Evolutionary conservation across 1,140 invertebrate species (phyloP), one percentile per base, ranked within the genome.

Genomic region (Battus philenor): DNA sequence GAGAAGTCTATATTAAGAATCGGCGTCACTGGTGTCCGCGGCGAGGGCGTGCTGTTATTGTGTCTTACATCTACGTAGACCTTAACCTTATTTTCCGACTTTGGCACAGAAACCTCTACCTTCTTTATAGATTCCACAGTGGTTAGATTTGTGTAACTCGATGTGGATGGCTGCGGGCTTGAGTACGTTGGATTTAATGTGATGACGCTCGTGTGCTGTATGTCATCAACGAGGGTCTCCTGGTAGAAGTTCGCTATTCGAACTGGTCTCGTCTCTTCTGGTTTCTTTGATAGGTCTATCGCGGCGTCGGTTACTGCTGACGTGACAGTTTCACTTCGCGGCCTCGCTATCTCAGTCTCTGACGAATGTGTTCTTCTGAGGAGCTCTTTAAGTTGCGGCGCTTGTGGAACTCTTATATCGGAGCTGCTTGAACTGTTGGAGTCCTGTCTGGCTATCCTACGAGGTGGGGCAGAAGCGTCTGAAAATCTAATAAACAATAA

Each of bases 1-100:
- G 77, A 47, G 46, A 84, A 84, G 44, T 84, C 80, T 66, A 84
- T 82, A 34, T 84, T 84, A n/a, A 84, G 10, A 4, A 84, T 64
- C 1, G 79, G 79, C 0, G 71, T 73, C 1, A 72, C 36, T 0
- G 68, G 63, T 0, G 55, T 59, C 0, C 36, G 24, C 1, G 52
- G 54, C 5, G 62, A 59, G 4, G 30, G 22, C 26, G 48, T 50
- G 24, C 32, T 26, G 17, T 31, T 41, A 30, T 47, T 50, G 41
- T 54, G 49, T 44, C 54, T 55, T 50, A 59, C 45, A 38, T 62
- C 58, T 57, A 56, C 17, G 17, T 54, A 60, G 38, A 59, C 54
- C 34, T 45, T 44, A 2, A 50, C 20, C 11, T 36, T 34, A 47
- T 30, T 41, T 8, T 67, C 61, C 5, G 53, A 48, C 49, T 74